Conservation (phyloP, 1,140 invertebrate species). For the Drosophila jambulina region DNA sequence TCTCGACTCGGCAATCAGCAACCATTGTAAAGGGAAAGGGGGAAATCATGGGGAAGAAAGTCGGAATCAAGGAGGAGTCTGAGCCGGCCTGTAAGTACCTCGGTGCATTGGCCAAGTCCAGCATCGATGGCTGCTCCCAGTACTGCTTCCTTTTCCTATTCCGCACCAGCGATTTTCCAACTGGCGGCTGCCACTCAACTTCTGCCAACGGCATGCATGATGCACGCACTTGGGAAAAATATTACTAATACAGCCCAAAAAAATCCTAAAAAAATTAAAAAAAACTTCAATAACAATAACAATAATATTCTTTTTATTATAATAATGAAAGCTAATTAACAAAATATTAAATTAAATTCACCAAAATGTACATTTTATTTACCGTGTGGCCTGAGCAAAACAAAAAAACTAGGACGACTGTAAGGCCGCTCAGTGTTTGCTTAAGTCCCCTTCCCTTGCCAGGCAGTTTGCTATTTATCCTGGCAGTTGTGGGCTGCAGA, state of each 20-base stretch:
- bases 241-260: not conserved
- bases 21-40: conserved; percentile 53
- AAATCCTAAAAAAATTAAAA: not conserved
- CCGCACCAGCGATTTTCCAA: conserved; percentile 26
- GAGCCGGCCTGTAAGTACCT: conserved; percentile 42
- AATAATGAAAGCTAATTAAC: rapidly evolving
- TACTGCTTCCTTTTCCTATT: conserved; percentile 16
- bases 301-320: not conserved
- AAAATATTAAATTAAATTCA: not conserved
- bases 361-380: not conserved
- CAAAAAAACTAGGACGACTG: conserved; percentile 34
- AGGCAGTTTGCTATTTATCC: conserved; percentile 49
- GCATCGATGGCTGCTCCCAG: conserved; percentile 46
- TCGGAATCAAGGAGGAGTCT: conserved; percentile 23
- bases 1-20: conserved; percentile 63
- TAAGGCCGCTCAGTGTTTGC: conserved; percentile 46
- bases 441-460: conserved; percentile 35
- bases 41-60: conserved; percentile 2
- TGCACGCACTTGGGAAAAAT: conserved; percentile 39
- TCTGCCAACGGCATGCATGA: conserved; percentile 63
- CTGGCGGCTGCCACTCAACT: conserved; percentile 58
- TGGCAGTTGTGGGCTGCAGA: conserved; percentile 22
- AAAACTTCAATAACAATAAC: not conserved
- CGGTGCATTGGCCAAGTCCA: conserved; percentile 55
- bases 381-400: conserved; percentile 16